phyloP scores from a whole-genome alignment of 2,113 vertebrate genomes.

The Lophotis ruficrista region DNA sequence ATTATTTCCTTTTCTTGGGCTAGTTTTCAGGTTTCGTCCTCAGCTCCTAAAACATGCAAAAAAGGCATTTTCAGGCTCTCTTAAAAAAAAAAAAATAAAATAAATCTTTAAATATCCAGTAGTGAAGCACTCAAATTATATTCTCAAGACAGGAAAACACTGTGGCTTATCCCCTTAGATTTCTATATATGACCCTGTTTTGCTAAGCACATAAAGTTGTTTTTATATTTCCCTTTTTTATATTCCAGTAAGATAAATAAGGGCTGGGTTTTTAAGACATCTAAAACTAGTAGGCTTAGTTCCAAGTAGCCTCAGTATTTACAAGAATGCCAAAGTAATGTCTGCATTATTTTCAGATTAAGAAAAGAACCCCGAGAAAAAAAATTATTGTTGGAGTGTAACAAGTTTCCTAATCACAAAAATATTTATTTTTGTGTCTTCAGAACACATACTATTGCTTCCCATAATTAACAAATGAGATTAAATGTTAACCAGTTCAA shows the following conservation, averaged over 20 bases:
- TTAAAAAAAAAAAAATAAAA: neutral
- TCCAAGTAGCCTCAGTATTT: slow-evolving; percentile 76
- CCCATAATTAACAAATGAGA: slow-evolving; percentile 74
- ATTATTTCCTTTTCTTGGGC: neutral
- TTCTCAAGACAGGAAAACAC: neutral
- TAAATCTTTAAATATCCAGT: neutral
- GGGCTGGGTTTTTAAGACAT: slow-evolving; percentile 14
- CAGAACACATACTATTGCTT: slow-evolving; percentile 58
- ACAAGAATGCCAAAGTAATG: slow-evolving; percentile 75
- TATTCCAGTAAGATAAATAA: slow-evolving; percentile 64
- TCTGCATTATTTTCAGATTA: slow-evolving; percentile 77
- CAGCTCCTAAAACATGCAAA: neutral
- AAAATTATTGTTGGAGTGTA: slow-evolving; percentile 69
- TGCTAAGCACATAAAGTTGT: slow-evolving; percentile 1
- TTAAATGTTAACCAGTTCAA: slow-evolving; percentile 75
- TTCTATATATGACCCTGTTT: neutral
- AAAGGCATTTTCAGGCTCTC: neutral
- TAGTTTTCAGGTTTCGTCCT: neutral
- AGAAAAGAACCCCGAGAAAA: slow-evolving; percentile 67
- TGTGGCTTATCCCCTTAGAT: neutral
- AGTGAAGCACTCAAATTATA: neutral
- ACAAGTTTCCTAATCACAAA: slow-evolving; percentile 76
- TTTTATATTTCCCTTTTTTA: neutral
- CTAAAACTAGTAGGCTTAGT: slow-evolving; percentile 58
- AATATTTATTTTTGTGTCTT: slow-evolving; percentile 74